Evolutionary conservation across 2,797 vertebrate genomes (phyloP).

Genomic region (Microhierax caerulescens): DNA sequence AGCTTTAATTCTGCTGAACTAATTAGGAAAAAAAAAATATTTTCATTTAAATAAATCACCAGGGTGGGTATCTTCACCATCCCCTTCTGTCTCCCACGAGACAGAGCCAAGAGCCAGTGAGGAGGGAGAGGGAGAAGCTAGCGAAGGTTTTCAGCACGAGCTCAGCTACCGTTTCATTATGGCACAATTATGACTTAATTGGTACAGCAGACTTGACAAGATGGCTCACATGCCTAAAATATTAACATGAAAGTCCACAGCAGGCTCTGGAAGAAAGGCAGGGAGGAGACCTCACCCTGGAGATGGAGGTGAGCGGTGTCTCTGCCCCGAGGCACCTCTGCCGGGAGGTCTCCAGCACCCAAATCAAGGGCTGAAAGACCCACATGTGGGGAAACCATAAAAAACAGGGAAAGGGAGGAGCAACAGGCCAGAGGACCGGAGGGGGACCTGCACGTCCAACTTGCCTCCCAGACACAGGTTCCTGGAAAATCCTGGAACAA

Average conservation of each 20-base stretch:
- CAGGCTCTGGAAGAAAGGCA: background rate
- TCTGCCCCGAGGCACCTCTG: background rate
- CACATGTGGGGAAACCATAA: background rate
- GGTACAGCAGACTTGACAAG: background rate
- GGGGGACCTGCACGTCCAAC: background rate
- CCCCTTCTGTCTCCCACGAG: background rate
- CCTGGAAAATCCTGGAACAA: background rate
- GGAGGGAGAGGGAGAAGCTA: background rate
- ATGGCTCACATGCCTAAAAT: background rate
- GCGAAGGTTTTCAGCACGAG: background rate
- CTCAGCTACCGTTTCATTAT: slow-evolving; percentile 13
- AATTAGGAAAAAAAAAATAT: background rate
- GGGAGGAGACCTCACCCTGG: background rate
- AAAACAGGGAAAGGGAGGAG: background rate
- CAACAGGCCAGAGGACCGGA: background rate
- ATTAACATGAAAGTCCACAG: background rate
- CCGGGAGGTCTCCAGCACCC: background rate
- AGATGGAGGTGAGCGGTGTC: background rate
- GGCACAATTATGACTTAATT: background rate
- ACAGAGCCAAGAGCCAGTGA: background rate
- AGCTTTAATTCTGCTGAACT: background rate
- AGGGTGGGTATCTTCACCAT: background rate
- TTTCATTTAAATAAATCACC: background rate
- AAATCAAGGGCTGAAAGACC: background rate
- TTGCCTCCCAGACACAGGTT: background rate